Evolutionary conservation across 2,888 invertebrate species (phyloP).

Genomic region (Himalopsyche tibetana): DNA sequence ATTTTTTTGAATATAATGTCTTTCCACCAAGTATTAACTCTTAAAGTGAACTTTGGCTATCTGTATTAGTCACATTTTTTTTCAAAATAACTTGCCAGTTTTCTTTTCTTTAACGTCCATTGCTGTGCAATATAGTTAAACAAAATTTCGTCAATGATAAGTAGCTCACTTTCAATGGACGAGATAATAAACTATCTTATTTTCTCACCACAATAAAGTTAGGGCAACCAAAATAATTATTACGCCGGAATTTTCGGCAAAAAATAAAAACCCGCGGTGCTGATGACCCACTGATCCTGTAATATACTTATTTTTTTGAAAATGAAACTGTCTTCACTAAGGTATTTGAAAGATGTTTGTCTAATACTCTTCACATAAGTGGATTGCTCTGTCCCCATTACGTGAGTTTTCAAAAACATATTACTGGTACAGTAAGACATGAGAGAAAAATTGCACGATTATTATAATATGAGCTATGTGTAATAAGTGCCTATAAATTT

Average conservation of each 20-base stretch:
- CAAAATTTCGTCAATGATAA: too few species aligned
- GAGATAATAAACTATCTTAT: neutral
- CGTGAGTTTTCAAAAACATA: slow-evolving; percentile 13
- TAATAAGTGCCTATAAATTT: neutral
- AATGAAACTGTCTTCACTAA: neutral
- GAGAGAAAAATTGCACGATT: slow-evolving; percentile 7
- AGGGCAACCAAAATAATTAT: neutral
- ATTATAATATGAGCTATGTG: neutral
- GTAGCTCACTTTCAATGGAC: neutral
- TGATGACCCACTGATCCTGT: neutral
- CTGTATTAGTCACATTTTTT: too few species aligned
- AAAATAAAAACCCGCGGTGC: neutral
- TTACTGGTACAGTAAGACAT: neutral
- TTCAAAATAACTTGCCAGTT: too few species aligned
- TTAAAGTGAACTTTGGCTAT: too few species aligned
- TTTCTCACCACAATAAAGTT: neutral
- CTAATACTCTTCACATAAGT: neutral
- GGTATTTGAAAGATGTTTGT: slow-evolving; percentile 12
- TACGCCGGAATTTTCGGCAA: neutral
- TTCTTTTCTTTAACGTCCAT: too few species aligned
- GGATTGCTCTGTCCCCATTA: neutral
- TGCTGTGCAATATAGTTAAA: too few species aligned
- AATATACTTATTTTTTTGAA: neutral
- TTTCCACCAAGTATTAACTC: too few species aligned
- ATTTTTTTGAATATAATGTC: too few species aligned